Conservation (phyloP, 2,888 invertebrate species). For the Gonocerus acuteangulatus region DNA sequence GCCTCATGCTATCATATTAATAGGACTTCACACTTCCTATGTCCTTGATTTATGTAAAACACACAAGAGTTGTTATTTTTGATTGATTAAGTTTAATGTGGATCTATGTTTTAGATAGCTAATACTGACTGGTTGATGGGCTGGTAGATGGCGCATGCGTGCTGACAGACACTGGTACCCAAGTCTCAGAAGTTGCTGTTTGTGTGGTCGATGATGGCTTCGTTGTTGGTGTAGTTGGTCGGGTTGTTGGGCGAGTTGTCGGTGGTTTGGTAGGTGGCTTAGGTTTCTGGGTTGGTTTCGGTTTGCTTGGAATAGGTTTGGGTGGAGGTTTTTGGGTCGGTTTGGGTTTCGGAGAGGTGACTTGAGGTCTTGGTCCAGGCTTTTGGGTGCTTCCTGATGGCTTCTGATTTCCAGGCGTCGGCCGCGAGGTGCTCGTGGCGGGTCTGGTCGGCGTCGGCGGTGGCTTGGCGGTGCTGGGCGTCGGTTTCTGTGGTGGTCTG, state of each 20-base stretch:
- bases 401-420: slow-evolving; percentile 6
- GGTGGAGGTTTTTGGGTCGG: slow-evolving; percentile 1
- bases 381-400: neutral
- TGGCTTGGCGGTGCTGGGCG: slow-evolving; percentile 30
- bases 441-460: slow-evolving; percentile 19
- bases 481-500: slow-evolving; percentile 40
- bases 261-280: slow-evolving; percentile 25
- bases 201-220: slow-evolving; percentile 38
- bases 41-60: too few species aligned
- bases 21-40: too few species aligned
- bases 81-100: too few species aligned
- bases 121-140: slow-evolving; percentile 7
- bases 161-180: slow-evolving; percentile 35
- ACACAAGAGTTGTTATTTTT: too few species aligned
- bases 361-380: neutral
- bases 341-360: slow-evolving; percentile 8
- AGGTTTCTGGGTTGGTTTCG: slow-evolving; percentile 13
- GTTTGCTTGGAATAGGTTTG: slow-evolving; percentile 13
- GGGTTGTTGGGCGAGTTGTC: slow-evolving; percentile 14
- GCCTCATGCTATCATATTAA: too few species aligned
- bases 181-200: slow-evolving; percentile 24
- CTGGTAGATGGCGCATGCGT: slow-evolving; percentile 29
- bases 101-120: too few species aligned
- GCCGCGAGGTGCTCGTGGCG: slow-evolving; percentile 2
- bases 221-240: slow-evolving; percentile 22